These are phyloP conservation scores for Dolichallabes microphthalmus DNA, from an alignment of 2,113 vertebrate species.

Conservation along the genomic window DNA sequence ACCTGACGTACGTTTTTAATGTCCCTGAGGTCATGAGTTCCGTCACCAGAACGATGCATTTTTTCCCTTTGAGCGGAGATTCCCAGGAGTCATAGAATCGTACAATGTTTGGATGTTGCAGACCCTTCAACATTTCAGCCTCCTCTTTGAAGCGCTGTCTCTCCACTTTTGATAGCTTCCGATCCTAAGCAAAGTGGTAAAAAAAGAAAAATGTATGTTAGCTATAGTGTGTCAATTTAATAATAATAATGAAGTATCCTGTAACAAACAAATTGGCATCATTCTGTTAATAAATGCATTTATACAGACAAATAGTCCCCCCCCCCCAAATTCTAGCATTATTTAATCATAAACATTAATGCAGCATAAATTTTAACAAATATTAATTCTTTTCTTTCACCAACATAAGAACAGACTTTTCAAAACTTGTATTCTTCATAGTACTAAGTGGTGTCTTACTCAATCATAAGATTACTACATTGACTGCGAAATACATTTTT, in stretches of 20 bases:
- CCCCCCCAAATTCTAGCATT: neutral
- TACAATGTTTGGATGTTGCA: slow-evolving; percentile 97
- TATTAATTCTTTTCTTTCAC: neutral
- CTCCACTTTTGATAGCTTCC: slow-evolving; percentile 92
- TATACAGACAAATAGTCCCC: neutral
- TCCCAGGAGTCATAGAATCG: slow-evolving; percentile 99
- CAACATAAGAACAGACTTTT: neutral
- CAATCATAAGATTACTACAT: neutral
- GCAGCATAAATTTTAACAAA: too few relatives aligned
- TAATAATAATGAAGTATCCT: neutral
- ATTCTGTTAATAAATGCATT: neutral
- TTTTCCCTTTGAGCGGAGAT: slow-evolving; percentile 88
- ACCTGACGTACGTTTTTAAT: slow-evolving; percentile 88
- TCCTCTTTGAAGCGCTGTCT: slow-evolving; percentile 96
- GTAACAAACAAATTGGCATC: neutral
- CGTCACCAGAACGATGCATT: slow-evolving; percentile 93
- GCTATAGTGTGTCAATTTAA: neutral
- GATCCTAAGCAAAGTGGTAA: slow-evolving; percentile 72
- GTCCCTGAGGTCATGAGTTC: slow-evolving; percentile 99
- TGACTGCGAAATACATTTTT: neutral
- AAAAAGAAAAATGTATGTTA: neutral
- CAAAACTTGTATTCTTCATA: neutral
- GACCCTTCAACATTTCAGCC: slow-evolving; percentile 95
- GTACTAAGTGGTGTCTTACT: neutral
- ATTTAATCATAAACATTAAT: neutral